These are phyloP conservation scores for Oreochromis aureus DNA, from an alignment of 2,113 vertebrate genomes.

Conservation along the genomic window DNA sequence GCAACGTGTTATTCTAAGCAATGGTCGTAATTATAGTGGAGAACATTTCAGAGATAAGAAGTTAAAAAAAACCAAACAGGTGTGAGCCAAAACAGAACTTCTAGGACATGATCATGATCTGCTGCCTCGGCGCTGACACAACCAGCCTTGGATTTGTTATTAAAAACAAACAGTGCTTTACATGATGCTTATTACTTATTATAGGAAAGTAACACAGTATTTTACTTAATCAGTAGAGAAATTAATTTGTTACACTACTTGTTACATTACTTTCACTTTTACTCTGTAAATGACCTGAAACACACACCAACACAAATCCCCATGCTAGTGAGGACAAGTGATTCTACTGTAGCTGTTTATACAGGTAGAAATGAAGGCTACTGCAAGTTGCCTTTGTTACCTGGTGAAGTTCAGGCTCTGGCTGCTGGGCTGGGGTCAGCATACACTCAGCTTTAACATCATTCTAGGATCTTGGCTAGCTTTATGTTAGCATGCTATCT, in stretches of 20 bases:
- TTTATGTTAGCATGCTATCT: neutral
- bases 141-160: neutral
- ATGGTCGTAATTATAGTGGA: neutral
- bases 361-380: neutral
- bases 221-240: neutral
- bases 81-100: neutral
- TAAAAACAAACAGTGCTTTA: accelerated
- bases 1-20: accelerated
- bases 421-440: neutral
- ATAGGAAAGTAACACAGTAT: accelerated
- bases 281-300: neutral
- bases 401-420: neutral
- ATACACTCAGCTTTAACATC: neutral
- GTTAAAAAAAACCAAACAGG: neutral
- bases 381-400: neutral
- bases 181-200: neutral
- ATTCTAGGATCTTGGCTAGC: neutral
- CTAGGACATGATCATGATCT: accelerated
- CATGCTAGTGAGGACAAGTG: neutral
- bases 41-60: neutral
- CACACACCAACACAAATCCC: neutral
- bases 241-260: neutral
- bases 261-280: neutral
- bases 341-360: neutral
- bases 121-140: neutral